Evolutionary conservation across 2,888 invertebrate species (phyloP).

Genomic region (Tenthredo distinguenda): DNA sequence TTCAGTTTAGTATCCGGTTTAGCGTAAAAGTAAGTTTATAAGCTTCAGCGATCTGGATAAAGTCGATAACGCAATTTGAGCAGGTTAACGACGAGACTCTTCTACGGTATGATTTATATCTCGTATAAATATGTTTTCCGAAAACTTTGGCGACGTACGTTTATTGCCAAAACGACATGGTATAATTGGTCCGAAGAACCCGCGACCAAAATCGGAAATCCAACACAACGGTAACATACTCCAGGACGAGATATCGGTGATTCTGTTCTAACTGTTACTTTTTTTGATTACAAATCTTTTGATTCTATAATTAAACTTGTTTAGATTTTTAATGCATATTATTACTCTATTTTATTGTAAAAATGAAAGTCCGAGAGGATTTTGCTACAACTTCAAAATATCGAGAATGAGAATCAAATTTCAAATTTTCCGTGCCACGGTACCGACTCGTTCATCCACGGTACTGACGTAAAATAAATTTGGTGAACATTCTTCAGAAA

Average conservation of each 20-base stretch:
- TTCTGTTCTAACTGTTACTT: too few species aligned
- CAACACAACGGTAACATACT: neutral
- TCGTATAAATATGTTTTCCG: neutral
- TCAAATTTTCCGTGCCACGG: too few species aligned
- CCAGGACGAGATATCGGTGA: neutral
- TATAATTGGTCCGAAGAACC: conserved; percentile 8
- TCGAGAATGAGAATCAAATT: too few species aligned
- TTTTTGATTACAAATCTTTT: too few species aligned
- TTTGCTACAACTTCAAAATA: too few species aligned
- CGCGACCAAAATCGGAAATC: neutral
- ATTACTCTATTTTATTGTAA: too few species aligned
- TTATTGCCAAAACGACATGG: neutral
- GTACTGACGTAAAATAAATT: too few species aligned
- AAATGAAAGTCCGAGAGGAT: too few species aligned
- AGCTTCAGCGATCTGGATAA: neutral
- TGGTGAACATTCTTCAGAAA: too few species aligned
- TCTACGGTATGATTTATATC: neutral
- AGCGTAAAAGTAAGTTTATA: neutral
- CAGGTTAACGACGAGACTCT: neutral
- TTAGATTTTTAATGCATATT: too few species aligned
- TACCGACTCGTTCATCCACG: too few species aligned
- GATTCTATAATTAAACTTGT: too few species aligned
- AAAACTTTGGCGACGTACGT: neutral
- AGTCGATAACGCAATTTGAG: neutral
- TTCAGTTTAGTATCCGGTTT: neutral